Conservation (phyloP, 2,113 vertebrate genomes). For the Bolborhynchus lineola region DNA sequence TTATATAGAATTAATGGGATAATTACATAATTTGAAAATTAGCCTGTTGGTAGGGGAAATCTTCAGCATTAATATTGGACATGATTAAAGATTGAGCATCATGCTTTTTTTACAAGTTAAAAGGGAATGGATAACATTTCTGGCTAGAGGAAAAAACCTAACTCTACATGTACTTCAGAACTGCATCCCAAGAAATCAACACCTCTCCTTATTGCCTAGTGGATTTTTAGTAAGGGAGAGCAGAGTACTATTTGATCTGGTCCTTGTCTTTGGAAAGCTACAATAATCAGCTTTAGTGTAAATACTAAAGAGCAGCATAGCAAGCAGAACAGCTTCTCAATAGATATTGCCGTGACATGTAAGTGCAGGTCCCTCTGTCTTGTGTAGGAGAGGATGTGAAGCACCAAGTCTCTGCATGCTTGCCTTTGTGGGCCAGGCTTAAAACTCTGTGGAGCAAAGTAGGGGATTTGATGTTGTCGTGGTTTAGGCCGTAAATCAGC, state of each 20-base stretch:
- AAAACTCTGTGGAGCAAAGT: not conserved
- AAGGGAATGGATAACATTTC: not conserved
- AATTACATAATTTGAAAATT: not conserved
- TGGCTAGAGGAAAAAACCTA: not conserved
- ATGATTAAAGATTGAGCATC: not conserved
- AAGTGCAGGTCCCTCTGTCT: not conserved
- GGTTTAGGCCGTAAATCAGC: too few relatives aligned
- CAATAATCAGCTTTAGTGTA: not conserved
- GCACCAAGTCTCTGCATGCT: fast-evolving
- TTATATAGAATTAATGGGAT: not conserved
- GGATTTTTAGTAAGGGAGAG: not conserved
- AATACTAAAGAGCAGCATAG: not conserved
- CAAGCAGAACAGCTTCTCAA: not conserved
- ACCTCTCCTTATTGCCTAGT: not conserved
- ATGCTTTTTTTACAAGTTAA: not conserved
- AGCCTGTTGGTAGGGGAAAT: not conserved
- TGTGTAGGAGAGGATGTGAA: not conserved
- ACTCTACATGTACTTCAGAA: not conserved
- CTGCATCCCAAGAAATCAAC: not conserved
- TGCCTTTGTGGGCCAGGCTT: not conserved
- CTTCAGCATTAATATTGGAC: not conserved
- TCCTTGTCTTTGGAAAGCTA: not conserved
- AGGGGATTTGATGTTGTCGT: not conserved
- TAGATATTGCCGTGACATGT: not conserved
- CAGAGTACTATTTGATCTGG: not conserved